Percentiles rank a stretch among this genome's conserved stretches.
phyloP scores from a whole-genome alignment of 2,888 invertebrate species.

The Spisula solida region DNA sequence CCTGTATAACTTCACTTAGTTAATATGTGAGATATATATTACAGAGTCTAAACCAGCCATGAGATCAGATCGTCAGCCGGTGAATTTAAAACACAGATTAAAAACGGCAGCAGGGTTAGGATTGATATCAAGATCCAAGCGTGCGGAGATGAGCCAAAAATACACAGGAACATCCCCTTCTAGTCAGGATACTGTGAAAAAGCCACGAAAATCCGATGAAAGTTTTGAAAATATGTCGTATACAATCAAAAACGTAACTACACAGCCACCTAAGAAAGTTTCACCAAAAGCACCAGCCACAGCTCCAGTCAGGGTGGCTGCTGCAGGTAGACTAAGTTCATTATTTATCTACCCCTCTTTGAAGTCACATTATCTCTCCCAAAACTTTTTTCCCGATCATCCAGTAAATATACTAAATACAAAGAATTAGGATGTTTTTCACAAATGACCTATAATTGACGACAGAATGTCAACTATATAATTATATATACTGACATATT shows the following conservation, averaged over 20 bases:
- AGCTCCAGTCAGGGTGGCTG: conserved; percentile 55
- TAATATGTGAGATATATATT: background rate
- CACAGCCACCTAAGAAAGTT: conserved; percentile 34
- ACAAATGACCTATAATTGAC: too few species aligned
- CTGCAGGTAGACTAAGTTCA: too few species aligned
- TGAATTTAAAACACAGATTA: conserved; percentile 65
- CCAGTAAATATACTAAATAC: too few species aligned
- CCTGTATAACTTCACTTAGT: too few species aligned
- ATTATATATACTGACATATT: too few species aligned
- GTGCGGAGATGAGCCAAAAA: conserved; percentile 53
- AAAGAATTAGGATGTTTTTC: too few species aligned
- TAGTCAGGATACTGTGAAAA: conserved; percentile 29
- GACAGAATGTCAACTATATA: too few species aligned
- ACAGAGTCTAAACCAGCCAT: conserved; percentile 49
- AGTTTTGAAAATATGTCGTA: conserved; percentile 59
- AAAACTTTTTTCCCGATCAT: too few species aligned
- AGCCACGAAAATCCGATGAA: conserved; percentile 48
- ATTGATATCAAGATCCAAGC: conserved; percentile 66
- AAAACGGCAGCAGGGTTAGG: conserved; percentile 70
- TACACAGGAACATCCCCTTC: background rate
- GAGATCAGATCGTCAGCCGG: conserved; percentile 58
- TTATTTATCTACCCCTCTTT: too few species aligned
- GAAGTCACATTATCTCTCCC: too few species aligned
- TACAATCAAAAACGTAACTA: conserved; percentile 61
- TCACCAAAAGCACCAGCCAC: conserved; percentile 50